Percentiles rank a stretch among this genome's conserved stretches.
phyloP scores from a whole-genome alignment of 2,888 invertebrate genomes.

The Hirtodrosophila histrioides region DNA sequence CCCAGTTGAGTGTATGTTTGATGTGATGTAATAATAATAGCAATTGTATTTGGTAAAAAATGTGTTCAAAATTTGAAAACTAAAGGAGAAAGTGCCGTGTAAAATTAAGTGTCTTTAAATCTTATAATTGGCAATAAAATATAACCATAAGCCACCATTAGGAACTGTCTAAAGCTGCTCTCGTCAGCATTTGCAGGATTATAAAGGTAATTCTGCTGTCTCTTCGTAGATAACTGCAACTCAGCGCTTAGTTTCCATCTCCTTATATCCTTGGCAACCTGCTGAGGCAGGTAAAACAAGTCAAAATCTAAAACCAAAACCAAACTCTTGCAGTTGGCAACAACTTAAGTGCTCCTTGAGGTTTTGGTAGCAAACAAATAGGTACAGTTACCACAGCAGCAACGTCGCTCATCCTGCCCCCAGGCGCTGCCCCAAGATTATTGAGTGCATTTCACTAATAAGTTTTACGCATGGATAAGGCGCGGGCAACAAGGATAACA shows the following conservation, averaged over 20 bases:
- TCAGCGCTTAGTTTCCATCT: conserved; percentile 6
- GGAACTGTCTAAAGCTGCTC: conserved; percentile 1
- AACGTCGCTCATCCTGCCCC: conserved; percentile 28
- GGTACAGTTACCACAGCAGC: background rate
- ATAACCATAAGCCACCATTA: background rate
- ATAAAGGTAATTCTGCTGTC: background rate
- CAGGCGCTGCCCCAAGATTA: conserved; percentile 17
- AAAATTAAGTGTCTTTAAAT: too few species aligned
- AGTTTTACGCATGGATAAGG: conserved; percentile 72
- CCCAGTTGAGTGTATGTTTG: too few species aligned
- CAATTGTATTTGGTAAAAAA: too few species aligned
- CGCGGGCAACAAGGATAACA: conserved; percentile 44
- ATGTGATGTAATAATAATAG: too few species aligned
- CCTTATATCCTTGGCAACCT: background rate
- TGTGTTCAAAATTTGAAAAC: too few species aligned
- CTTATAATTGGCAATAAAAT: too few species aligned
- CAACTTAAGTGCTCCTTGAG: conserved; percentile 77
- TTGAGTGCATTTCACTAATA: conserved; percentile 72
- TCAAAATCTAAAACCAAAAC: conserved; percentile 35
- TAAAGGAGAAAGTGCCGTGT: too few species aligned
- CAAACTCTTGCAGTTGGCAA: conserved; percentile 58
- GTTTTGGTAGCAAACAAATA: conserved; percentile 61
- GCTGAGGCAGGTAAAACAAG: conserved; percentile 19
- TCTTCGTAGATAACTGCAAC: conserved; percentile 5
- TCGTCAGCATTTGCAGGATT: conserved; percentile 12